phyloP scores from a whole-genome alignment of 2,888 invertebrate genomes.

The Cephonodes hylas region DNA sequence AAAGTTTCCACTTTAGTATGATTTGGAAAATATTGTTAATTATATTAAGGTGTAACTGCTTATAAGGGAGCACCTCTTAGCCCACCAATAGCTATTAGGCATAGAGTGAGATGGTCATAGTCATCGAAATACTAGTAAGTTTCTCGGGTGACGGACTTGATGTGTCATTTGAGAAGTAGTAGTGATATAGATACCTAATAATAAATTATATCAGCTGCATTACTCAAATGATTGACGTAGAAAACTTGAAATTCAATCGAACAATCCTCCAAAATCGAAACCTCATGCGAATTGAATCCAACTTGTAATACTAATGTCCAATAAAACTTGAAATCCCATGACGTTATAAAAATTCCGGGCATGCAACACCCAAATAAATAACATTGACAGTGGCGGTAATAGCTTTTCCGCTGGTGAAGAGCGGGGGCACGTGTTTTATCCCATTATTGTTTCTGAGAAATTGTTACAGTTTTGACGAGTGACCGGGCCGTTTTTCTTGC shows the following conservation, averaged over 20 bases:
- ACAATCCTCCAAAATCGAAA: background rate
- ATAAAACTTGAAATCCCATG: conserved; percentile 77
- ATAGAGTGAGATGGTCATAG: too few relatives aligned
- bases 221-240: background rate
- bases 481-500: conserved; percentile 78
- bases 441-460: conserved; percentile 81
- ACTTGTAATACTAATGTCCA: conserved; percentile 50
- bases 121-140: too few relatives aligned
- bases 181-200: too few relatives aligned
- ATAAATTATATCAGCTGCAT: too few relatives aligned
- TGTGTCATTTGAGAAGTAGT: too few relatives aligned
- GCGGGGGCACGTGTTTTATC: conserved; percentile 62
- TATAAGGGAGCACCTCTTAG: too few relatives aligned
- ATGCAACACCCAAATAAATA: conserved; percentile 75
- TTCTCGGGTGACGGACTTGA: too few relatives aligned
- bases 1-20: too few relatives aligned
- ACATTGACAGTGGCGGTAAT: conserved; percentile 77
- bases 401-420: conserved; percentile 66
- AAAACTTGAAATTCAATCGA: background rate
- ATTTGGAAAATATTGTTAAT: too few relatives aligned
- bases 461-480: conserved; percentile 81
- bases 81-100: too few relatives aligned
- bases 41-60: too few relatives aligned
- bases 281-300: conserved; percentile 39
- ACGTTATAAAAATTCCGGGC: conserved; percentile 76